phyloP scores from a whole-genome alignment of 2,113 vertebrate genomes.

The Rhabdomys dilectus region DNA sequence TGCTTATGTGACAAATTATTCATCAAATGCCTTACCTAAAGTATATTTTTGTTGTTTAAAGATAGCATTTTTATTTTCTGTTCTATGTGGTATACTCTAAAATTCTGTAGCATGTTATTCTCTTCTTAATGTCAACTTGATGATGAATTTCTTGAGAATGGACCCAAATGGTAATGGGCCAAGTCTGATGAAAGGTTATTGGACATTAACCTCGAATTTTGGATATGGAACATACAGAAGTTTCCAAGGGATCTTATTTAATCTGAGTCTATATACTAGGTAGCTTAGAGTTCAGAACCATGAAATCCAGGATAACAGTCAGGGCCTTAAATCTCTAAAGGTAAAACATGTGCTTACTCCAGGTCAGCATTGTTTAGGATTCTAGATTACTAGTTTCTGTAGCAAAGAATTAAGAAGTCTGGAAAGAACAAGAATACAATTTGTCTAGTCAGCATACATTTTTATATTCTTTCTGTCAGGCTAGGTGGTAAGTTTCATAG shows the following conservation, averaged over 20 bases:
- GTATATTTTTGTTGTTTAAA: neutral
- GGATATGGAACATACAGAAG: neutral
- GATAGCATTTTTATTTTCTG: neutral
- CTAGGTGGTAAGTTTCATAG: neutral
- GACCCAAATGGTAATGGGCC: too few relatives aligned
- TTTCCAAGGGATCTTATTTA: neutral
- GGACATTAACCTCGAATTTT: neutral
- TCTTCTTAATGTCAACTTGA: neutral
- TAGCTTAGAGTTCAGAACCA: neutral
- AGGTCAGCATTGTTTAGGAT: neutral
- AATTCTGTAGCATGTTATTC: neutral
- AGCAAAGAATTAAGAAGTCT: neutral
- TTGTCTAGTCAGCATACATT: neutral
- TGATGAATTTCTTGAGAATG: neutral
- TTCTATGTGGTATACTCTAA: neutral
- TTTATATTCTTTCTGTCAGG: neutral
- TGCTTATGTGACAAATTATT: neutral
- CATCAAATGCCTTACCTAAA: neutral
- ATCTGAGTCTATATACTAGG: neutral
- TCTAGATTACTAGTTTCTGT: neutral
- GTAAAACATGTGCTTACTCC: neutral
- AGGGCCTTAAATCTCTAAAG: neutral
- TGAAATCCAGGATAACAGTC: neutral
- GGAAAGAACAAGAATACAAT: neutral
- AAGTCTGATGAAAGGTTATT: too few relatives aligned